phyloP scores from a whole-genome alignment of 2,797 vertebrate genomes.

The Hypotaenidia okinawae region DNA sequence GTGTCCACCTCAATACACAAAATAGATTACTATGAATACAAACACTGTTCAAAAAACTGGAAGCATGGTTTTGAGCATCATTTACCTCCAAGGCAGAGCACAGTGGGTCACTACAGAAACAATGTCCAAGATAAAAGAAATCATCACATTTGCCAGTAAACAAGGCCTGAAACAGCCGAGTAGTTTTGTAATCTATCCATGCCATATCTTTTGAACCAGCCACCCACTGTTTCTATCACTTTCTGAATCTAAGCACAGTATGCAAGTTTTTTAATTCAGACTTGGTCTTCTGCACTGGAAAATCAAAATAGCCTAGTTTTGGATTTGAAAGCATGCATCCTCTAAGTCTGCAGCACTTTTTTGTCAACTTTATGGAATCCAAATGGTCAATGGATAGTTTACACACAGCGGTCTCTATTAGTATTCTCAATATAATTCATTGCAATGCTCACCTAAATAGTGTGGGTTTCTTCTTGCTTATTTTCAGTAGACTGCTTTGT shows the following conservation, averaged over 20 bases:
- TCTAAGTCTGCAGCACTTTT: background rate
- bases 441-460: background rate
- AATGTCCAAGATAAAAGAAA: background rate
- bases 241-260: constrained; percentile 47
- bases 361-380: background rate
- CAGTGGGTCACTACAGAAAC: background rate
- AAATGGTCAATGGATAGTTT: background rate
- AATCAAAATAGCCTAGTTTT: background rate
- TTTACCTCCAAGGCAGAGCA: background rate
- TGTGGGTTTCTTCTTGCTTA: background rate
- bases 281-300: background rate
- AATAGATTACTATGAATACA: background rate
- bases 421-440: background rate
- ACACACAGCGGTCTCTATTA: background rate
- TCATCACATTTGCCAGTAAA: background rate
- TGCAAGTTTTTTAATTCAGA: constrained; percentile 24
- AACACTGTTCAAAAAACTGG: background rate
- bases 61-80: background rate
- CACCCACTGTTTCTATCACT: constrained; percentile 14
- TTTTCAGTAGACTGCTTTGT: background rate
- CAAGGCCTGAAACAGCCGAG: background rate
- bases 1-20: accelerated
- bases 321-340: background rate
- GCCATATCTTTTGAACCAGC: background rate
- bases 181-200: background rate